Percentiles rank a stretch among this genome's conserved stretches.
phyloP scores from a whole-genome alignment of 2,888 invertebrate species.

The Hyles lineata region DNA sequence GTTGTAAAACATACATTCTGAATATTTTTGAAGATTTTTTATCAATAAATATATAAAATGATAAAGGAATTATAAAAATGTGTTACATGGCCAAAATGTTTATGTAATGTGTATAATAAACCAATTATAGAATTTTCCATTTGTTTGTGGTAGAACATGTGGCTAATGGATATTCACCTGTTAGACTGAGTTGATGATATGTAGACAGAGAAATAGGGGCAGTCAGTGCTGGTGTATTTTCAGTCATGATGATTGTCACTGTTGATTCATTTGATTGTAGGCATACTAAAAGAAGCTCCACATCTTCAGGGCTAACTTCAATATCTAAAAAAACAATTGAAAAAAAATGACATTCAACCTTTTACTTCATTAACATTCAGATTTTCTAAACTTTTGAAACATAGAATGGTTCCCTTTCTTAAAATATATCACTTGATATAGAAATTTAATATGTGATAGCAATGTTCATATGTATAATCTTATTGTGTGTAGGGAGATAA shows the following conservation, averaged over 20 bases:
- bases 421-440: too few relatives aligned
- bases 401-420: too few relatives aligned
- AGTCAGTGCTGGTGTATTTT: conserved; percentile 70
- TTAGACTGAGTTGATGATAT: conserved; percentile 80
- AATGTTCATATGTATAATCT: too few relatives aligned
- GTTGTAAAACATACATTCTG: too few relatives aligned
- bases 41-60: not conserved
- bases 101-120: too few relatives aligned
- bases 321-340: conserved; percentile 21
- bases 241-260: conserved; percentile 71
- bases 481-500: too few relatives aligned
- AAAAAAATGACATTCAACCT: not conserved
- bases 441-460: too few relatives aligned
- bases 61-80: not conserved
- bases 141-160: not conserved
- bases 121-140: too few relatives aligned
- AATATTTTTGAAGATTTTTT: not conserved
- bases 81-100: not conserved
- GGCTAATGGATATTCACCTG: conserved; percentile 59
- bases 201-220: conserved; percentile 77
- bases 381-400: too few relatives aligned
- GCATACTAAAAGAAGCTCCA: conserved; percentile 43
- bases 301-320: conserved; percentile 34
- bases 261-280: conserved; percentile 55
- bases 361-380: too few relatives aligned